A percentile compares a stretch with the other conserved stretches of the same genome.
These are phyloP conservation scores for Meta bourneti DNA, from an alignment of 2,888 invertebrate genomes.

Conservation along the genomic window DNA sequence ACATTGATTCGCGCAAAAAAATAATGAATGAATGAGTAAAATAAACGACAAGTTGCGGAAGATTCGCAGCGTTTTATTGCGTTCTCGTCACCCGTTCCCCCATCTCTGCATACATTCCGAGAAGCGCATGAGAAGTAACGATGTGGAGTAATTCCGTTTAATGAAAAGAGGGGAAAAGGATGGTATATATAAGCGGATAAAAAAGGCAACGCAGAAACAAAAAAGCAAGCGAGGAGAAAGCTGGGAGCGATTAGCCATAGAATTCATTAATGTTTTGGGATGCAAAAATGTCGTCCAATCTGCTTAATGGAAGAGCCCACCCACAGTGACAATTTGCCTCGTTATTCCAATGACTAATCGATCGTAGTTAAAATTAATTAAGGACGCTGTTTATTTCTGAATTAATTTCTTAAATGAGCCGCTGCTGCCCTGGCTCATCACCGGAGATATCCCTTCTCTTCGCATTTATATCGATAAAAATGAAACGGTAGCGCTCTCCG, in stretches of 20 bases:
- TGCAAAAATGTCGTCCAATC: constrained; percentile 70
- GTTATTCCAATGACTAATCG: constrained; percentile 72
- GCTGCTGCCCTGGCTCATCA: neutral
- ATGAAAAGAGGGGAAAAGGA: constrained; percentile 50
- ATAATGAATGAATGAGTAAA: constrained; percentile 8
- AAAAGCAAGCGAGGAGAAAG: constrained; percentile 14
- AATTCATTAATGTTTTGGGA: constrained; percentile 68
- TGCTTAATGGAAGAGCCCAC: constrained; percentile 64
- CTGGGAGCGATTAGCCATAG: constrained; percentile 59
- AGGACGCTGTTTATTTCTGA: constrained; percentile 69
- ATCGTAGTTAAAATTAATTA: constrained; percentile 74
- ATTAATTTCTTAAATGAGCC: constrained; percentile 69
- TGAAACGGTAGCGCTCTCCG: neutral
- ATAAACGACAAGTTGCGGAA: neutral
- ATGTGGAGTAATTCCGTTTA: constrained; percentile 58
- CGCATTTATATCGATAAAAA: constrained; percentile 30
- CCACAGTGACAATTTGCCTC: constrained; percentile 69
- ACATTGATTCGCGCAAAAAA: constrained; percentile 17
- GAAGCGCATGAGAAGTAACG: constrained; percentile 28
- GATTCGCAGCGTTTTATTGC: constrained; percentile 57
- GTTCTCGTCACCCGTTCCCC: constrained; percentile 42
- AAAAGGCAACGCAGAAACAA: neutral
- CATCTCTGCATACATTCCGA: constrained; percentile 39
- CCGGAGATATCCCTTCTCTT: neutral
- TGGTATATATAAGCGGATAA: neutral